Percentiles rank a stretch among this genome's conserved stretches.
These are phyloP conservation scores for Cyanistes caeruleus DNA, from an alignment of 2,113 vertebrate species.

Conservation along the genomic window DNA sequence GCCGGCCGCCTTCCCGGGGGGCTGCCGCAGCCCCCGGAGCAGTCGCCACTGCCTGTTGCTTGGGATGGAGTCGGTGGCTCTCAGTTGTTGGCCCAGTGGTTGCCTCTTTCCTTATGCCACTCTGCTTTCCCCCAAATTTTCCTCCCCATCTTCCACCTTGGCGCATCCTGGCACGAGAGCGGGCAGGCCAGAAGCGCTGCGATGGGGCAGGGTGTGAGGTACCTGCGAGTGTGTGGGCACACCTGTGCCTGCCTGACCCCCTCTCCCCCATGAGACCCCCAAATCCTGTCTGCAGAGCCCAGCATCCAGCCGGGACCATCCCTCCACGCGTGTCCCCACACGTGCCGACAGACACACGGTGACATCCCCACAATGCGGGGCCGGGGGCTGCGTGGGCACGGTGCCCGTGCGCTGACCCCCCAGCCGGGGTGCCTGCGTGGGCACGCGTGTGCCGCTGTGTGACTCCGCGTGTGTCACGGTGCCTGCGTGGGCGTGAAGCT, in stretches of 20 bases:
- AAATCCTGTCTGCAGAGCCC: not conserved
- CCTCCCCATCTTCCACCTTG: not conserved
- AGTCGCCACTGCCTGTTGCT: not conserved
- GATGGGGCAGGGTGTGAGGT: not conserved
- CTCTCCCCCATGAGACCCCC: fast-evolving
- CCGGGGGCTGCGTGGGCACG: not conserved
- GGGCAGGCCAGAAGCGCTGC: fast-evolving
- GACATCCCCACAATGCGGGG: not conserved
- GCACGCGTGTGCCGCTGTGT: not conserved
- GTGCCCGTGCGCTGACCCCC: not conserved
- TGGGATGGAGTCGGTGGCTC: not conserved
- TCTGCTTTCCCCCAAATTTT: fast-evolving
- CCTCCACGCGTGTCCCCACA: fast-evolving
- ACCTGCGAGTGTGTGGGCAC: fast-evolving
- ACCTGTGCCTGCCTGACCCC: fast-evolving
- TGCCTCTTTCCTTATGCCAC: fast-evolving
- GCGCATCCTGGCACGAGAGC: fast-evolving
- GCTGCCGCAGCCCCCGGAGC: not conserved
- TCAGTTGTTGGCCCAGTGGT: fast-evolving
- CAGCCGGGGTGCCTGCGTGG: not conserved
- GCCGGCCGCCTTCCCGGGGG: not conserved
- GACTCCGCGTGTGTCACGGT: not conserved
- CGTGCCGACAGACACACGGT: fast-evolving
- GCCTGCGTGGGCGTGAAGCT: slow-evolving; percentile 30
- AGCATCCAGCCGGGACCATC: not conserved